Conservation (phyloP, 1,140 invertebrate species). For the Notospermus geniculatus region DNA sequence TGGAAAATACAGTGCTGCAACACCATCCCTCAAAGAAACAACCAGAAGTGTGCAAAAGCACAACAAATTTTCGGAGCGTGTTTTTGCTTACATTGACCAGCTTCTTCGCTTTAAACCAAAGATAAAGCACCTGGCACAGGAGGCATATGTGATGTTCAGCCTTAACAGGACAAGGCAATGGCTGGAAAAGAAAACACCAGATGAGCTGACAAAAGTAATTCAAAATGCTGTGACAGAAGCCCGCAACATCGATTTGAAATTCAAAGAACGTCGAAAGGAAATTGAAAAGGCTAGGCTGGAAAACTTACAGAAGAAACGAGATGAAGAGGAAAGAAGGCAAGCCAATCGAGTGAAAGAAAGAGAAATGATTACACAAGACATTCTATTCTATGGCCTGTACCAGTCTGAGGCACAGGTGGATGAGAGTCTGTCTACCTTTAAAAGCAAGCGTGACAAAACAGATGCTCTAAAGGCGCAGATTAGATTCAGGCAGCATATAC, state of each 20-base stretch:
- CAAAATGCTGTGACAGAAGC: slow-evolving; percentile 18
- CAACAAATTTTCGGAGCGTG: slow-evolving; percentile 21
- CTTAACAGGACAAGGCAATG: slow-evolving; percentile 28
- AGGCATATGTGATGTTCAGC: slow-evolving; percentile 26
- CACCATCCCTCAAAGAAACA: slow-evolving; percentile 3
- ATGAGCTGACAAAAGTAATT: slow-evolving; percentile 20
- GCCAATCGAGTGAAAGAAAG: neutral
- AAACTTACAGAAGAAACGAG: neutral
- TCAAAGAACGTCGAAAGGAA: neutral
- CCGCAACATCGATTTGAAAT: slow-evolving; percentile 11
- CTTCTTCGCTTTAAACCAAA: slow-evolving; percentile 21
- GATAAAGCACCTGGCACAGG: slow-evolving; percentile 17
- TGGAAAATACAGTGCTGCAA: slow-evolving; percentile 10
- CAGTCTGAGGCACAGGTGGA: neutral
- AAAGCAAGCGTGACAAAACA: neutral
- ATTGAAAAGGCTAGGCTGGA: neutral
- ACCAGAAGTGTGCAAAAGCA: slow-evolving; percentile 17
- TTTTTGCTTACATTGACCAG: slow-evolving; percentile 20
- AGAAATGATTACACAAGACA: neutral
- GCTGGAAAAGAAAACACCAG: slow-evolving; percentile 11
- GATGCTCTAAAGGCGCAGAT: neutral
- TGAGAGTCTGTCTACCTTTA: neutral
- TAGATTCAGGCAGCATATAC: neutral
- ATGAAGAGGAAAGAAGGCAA: neutral
- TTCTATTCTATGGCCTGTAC: neutral